These are phyloP conservation scores for Rhinoptilus africanus DNA, from an alignment of 2,113 vertebrate genomes.

Conservation along the genomic window DNA sequence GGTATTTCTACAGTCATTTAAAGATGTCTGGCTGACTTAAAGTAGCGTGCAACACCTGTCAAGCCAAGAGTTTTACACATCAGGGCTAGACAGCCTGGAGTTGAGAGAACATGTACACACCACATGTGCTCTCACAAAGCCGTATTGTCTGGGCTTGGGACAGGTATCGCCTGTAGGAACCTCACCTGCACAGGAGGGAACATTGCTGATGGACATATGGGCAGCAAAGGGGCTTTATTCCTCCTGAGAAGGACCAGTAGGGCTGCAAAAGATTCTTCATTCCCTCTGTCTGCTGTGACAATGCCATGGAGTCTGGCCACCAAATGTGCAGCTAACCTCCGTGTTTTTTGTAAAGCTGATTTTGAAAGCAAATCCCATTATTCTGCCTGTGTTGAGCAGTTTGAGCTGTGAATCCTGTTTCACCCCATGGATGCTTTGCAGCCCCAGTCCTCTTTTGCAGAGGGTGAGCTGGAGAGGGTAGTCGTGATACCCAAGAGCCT, in stretches of 20 bases:
- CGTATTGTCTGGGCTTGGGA: neutral
- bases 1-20: neutral
- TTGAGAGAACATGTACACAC: rapidly evolving
- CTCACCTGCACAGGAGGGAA: neutral
- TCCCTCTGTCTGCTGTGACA: rapidly evolving
- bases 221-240: neutral
- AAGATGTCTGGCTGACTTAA: neutral
- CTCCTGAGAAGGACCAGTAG: neutral
- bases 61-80: neutral
- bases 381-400: neutral
- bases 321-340: neutral
- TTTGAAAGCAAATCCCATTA: neutral
- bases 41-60: neutral
- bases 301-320: neutral
- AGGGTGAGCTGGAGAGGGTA: neutral
- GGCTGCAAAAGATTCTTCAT: neutral
- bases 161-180: neutral
- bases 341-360: neutral
- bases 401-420: neutral
- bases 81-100: neutral
- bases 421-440: neutral
- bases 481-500: neutral
- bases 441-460: neutral
- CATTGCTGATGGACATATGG: neutral
- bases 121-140: neutral